Evolutionary conservation across 2,113 vertebrate species (phyloP).

Genomic region (Dasyurus viverrinus): DNA sequence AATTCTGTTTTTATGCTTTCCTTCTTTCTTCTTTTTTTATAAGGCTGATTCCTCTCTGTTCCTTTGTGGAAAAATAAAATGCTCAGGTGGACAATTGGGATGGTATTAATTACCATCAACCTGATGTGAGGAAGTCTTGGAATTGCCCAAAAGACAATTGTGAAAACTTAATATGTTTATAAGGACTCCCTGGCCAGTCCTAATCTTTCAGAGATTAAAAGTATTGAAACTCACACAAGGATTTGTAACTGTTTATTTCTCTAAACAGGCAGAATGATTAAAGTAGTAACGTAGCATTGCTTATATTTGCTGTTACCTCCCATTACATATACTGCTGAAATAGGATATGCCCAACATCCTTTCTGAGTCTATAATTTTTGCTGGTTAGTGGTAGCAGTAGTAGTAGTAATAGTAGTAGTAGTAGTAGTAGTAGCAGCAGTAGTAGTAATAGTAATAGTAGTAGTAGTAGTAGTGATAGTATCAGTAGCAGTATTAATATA

Average conservation of each 20-base stretch:
- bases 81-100: background rate
- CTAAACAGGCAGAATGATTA: slow-evolving; percentile 51
- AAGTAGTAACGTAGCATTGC: background rate
- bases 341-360: background rate
- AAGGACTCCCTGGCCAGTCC: slow-evolving; percentile 41
- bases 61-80: slow-evolving; percentile 40
- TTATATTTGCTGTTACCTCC: background rate
- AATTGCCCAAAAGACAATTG: slow-evolving; percentile 37
- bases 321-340: background rate
- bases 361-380: background rate
- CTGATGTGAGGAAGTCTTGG: slow-evolving; percentile 44
- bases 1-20: slow-evolving; percentile 1
- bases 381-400: background rate
- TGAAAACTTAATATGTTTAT: slow-evolving; percentile 28
- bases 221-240: slow-evolving; percentile 38
- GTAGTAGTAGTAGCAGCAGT: background rate
- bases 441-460: background rate
- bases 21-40: slow-evolving; percentile 7
- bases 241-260: slow-evolving; percentile 60
- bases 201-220: slow-evolving; percentile 57
- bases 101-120: slow-evolving; percentile 50
- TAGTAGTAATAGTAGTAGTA: too few relatives aligned
- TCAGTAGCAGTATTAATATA: background rate
- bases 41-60: slow-evolving; percentile 20
- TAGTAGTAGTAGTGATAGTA: background rate